Evolutionary conservation across 2,888 invertebrate genomes (phyloP).

Genomic region (Sacculina carcini): DNA sequence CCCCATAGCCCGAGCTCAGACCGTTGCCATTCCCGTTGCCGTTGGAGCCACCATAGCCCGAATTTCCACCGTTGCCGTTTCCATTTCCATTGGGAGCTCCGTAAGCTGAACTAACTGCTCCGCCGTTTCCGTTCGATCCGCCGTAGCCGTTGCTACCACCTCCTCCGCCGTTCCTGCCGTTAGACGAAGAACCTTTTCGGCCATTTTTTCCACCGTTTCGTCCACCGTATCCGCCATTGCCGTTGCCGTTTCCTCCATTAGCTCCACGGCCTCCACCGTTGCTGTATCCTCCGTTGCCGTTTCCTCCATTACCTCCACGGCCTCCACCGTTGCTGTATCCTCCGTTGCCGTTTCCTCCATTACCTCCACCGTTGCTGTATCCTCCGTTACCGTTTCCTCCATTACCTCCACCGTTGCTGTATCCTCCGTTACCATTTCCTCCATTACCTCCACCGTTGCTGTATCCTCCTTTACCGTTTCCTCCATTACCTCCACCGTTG

Average conservation of each 20-base stretch:
- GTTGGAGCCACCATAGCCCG: background rate
- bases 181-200: background rate
- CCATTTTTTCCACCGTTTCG: background rate
- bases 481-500: background rate
- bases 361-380: background rate
- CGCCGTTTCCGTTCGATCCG: background rate
- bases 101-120: no score
- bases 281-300: no score
- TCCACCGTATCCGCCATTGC: background rate
- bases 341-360: constrained; percentile 1
- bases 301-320: background rate
- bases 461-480: background rate
- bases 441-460: no score
- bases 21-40: background rate
- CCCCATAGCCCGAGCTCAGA: no score
- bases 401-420: background rate
- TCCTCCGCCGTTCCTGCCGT: background rate
- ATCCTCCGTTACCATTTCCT: background rate
- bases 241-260: background rate
- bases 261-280: background rate
- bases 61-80: constrained; percentile 1
- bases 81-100: no score
- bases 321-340: background rate
- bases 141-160: background rate
- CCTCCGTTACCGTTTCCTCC: constrained; percentile 6